Base-by-base conservation (phyloP, 1,140 invertebrate species). In the Bombus turneri region DNA sequence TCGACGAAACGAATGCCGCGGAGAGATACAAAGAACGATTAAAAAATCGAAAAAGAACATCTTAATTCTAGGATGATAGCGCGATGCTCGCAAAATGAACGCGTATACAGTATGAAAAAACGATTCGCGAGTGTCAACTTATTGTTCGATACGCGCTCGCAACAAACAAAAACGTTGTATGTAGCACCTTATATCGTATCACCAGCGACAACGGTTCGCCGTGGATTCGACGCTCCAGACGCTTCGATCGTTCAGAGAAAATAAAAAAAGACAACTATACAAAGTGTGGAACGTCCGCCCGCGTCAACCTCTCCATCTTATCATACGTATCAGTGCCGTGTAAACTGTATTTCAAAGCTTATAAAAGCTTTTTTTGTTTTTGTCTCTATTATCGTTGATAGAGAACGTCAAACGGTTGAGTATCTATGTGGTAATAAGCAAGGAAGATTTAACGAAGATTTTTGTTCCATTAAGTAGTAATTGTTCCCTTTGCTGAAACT, bases 161-260 rank as follows among this genome's bases (percentile, higher is more conserved):
- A 76, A 34, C 47, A 10, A 31, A 72, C 41, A 71, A 83, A 89
- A 47, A 83, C 75, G 85, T 90, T 88, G 86, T 83, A 81, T 92
- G 28, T 62, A 94, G 93, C 92, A 94, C 93, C 93, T 88, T 92
- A 77, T 91, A 77, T 92, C 84, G 86, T 92, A 92, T 92, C 90
- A 90, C 87, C 89, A 86, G 86, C 80, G 73, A 86, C 47, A 53
- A 81, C 87, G 85, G 3, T 6, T 43, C 25, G 43, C 31, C 22
- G 47, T 88, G 66, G 62, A 57, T 57, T 68, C 37, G 43, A 66
- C 13, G 28, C 75, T 68, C 28, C 37, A 71, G 25, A 28, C 25
- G 28, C n/a, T 15, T 59, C 59, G 62, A 83, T 53, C 43, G 53
- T 62, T 47, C 25, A 34, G 3, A 62, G 28, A 25, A 43, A 81